phyloP scores from a whole-genome alignment of 2,113 vertebrate genomes.

The Picathartes gymnocephalus region DNA sequence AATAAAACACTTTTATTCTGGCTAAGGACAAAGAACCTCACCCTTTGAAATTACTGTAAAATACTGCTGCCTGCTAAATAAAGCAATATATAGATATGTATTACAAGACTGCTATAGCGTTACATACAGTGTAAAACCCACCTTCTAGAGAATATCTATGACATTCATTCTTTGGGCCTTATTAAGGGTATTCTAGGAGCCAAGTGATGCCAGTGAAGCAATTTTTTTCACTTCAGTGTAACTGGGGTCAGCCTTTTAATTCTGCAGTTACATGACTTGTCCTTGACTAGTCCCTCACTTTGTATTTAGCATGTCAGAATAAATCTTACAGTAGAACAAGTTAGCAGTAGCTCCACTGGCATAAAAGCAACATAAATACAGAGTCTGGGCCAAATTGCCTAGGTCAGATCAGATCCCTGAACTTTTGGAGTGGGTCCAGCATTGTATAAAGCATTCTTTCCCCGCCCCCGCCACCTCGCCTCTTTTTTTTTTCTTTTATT shows the following conservation, averaged over 20 bases:
- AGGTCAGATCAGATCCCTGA: background rate
- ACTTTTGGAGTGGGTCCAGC: conserved; percentile 26
- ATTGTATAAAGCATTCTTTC: conserved; percentile 1
- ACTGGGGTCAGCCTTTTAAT: background rate
- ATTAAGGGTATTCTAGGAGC: background rate
- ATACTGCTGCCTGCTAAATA: background rate
- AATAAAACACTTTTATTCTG: background rate
- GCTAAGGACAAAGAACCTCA: background rate
- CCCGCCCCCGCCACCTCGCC: too few relatives aligned
- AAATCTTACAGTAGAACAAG: background rate
- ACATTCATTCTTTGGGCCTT: background rate
- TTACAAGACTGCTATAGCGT: too few relatives aligned
- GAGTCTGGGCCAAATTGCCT: background rate
- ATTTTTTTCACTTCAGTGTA: background rate
- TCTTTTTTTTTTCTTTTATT: background rate
- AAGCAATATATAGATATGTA: background rate
- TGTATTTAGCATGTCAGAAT: background rate
- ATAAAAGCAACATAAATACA: background rate
- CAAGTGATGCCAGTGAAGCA: background rate
- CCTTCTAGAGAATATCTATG: background rate
- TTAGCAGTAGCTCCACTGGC: background rate
- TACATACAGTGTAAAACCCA: background rate
- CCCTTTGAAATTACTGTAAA: background rate
- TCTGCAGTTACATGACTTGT: background rate
- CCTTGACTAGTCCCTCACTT: background rate